phyloP scores from a whole-genome alignment of 2,113 vertebrate genomes.

The Origma solitaria region DNA sequence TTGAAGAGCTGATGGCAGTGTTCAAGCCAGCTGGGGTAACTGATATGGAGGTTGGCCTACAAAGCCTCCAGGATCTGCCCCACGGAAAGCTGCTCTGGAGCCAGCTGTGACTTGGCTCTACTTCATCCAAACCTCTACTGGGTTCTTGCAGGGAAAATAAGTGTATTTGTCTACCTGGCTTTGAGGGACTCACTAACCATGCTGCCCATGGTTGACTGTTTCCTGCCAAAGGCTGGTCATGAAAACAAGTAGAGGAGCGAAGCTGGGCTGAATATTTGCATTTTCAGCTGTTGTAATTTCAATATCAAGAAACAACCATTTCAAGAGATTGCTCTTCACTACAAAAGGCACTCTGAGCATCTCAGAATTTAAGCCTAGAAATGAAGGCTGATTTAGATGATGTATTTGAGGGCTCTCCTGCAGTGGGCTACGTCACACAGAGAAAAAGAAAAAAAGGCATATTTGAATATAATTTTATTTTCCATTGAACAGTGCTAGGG shows the following conservation, averaged over 20 bases:
- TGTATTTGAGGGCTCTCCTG: neutral
- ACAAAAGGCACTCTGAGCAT: neutral
- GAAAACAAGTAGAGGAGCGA: neutral
- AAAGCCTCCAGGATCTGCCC: neutral
- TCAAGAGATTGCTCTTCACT: neutral
- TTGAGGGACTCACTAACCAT: neutral
- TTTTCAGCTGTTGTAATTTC: neutral
- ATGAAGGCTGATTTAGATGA: neutral
- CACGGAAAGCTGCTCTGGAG: neutral
- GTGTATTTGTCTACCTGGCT: neutral
- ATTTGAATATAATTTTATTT: neutral
- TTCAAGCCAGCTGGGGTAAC: neutral
- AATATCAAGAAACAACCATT: neutral
- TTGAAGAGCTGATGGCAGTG: neutral
- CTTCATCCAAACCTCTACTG: neutral
- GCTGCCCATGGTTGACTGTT: neutral
- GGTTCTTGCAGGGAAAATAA: neutral
- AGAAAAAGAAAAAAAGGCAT: neutral
- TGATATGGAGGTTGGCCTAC: neutral
- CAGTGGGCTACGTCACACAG: neutral
- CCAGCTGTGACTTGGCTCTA: neutral
- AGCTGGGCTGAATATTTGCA: neutral
- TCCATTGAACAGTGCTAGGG: neutral
- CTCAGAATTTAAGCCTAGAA: neutral
- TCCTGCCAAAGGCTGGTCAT: neutral